Percentiles rank a stretch among this genome's conserved stretches.
Evolutionary conservation across 2,797 vertebrate species (phyloP).

Genomic region (Rousettus madagascariensis): DNA sequence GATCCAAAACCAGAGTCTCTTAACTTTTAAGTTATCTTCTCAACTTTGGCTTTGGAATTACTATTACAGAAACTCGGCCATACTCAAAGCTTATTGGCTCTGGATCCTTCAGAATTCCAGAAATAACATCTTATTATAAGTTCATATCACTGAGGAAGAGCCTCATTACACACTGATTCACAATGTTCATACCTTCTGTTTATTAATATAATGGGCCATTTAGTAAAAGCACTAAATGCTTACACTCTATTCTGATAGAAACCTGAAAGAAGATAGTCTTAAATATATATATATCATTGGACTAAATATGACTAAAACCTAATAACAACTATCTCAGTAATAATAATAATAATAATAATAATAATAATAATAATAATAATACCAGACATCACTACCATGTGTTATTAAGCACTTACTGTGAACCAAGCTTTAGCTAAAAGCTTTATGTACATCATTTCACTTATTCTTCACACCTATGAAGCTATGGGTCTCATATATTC

Average conservation of each 20-base stretch:
- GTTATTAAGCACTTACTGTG: neutral
- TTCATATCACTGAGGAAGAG: neutral
- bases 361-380: neutral
- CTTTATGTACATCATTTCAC: neutral
- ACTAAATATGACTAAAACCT: neutral
- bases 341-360: neutral
- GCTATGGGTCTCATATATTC: neutral
- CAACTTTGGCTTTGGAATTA: neutral
- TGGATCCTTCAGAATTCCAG: neutral
- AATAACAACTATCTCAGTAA: neutral
- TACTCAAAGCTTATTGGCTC: neutral
- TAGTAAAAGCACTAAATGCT: neutral
- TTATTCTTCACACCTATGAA: neutral
- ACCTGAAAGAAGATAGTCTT: neutral
- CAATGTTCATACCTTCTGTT: neutral
- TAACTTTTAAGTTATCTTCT: slow-evolving; percentile 17
- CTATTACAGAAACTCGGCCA: neutral
- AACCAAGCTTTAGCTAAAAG: neutral
- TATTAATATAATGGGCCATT: neutral
- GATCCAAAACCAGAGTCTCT: slow-evolving; percentile 1
- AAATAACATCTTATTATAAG: neutral
- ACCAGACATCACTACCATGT: neutral
- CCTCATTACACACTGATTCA: neutral
- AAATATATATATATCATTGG: neutral
- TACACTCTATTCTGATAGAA: neutral